Base-by-base conservation (phyloP, 2,797 vertebrate genomes). In the Dendrocincla tyrannina region DNA sequence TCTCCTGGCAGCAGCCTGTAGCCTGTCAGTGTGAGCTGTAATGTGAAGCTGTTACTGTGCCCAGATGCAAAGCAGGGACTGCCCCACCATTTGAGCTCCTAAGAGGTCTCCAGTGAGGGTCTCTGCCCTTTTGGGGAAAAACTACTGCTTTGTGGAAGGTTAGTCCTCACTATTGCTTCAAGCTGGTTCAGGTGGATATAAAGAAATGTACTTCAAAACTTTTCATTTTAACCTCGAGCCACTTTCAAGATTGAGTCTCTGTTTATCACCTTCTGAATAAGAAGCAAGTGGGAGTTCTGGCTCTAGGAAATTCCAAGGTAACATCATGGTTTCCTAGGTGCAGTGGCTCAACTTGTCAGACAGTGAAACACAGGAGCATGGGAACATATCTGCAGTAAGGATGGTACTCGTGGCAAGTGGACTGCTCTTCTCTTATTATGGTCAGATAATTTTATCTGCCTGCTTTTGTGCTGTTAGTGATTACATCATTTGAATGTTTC, bases 21-120 rank as follows among this genome's bases (percentile, higher is more conserved):
- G 35, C 28, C 78, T 37, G 4, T 2, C 4, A 3, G 23, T 25
- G 56, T 27, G 49, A 84, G 14, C 33, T 59, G 28, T 28, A n/a
- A 33, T 9, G 22, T 46, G 66, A 56, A 28, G 8, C 5, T 33
- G 44, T 32, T 55, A 8, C 10, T 24, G 8, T 47, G 1, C 15
- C 10, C 63, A 46, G 22, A 32, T 13, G 19, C 22, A 52, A 23
- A 32, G 20, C 10, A 85, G n/a, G 76, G 19, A 23, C 11, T 0
- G 0, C 5, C 9, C 33, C 24, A 25, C 15, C 0, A 0, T 9
- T 12, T 10, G 13, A 75, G 25, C 49, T 23, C 11, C 19, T 28
- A 30, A 64, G 30, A 55, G 19, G 13, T 17, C 15, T 44, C 27
- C 18, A 4, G 0, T 17, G 49, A 85, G 19, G 16, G 12, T 67